Evolutionary conservation across 2,113 vertebrate species (phyloP).

Genomic region (Melierax canorus): DNA sequence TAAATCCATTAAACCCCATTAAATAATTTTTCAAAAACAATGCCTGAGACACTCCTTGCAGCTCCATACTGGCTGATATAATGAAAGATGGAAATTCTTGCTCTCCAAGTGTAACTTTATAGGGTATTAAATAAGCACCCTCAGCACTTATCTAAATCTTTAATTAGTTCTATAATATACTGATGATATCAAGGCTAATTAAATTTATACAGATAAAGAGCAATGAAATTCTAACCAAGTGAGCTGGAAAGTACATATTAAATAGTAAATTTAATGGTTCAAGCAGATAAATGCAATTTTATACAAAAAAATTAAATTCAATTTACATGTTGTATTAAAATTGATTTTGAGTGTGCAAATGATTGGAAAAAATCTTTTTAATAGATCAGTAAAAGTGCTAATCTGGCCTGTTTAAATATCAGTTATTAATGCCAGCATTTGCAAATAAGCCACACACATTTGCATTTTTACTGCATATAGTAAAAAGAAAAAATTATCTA

Average conservation of each 20-base stretch:
- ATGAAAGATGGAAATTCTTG: constrained; percentile 63
- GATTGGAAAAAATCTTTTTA: constrained; percentile 67
- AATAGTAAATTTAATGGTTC: constrained; percentile 78
- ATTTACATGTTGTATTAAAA: constrained; percentile 75
- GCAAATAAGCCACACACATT: constrained; percentile 70
- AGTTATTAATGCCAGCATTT: constrained; percentile 72
- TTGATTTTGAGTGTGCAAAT: constrained; percentile 79
- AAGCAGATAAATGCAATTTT: constrained; percentile 75
- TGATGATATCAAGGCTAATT: constrained; percentile 86
- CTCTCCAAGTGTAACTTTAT: constrained; percentile 75
- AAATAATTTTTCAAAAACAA: constrained; percentile 58
- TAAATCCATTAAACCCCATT: constrained; percentile 63
- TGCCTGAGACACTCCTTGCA: constrained; percentile 20
- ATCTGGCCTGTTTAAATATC: constrained; percentile 68
- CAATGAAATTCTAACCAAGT: constrained; percentile 81
- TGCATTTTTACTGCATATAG: constrained; percentile 72
- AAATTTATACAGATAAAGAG: constrained; percentile 85
- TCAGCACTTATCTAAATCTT: constrained; percentile 85
- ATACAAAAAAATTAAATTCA: constrained; percentile 75
- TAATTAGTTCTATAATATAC: constrained; percentile 87
- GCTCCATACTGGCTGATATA: neutral
- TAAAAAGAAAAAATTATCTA: constrained; percentile 59
- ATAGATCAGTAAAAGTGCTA: constrained; percentile 67
- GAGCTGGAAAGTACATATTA: constrained; percentile 81
- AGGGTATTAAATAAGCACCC: constrained; percentile 79